Base-by-base conservation (phyloP, 1,140 invertebrate genomes). In the Papilio dardanus region DNA sequence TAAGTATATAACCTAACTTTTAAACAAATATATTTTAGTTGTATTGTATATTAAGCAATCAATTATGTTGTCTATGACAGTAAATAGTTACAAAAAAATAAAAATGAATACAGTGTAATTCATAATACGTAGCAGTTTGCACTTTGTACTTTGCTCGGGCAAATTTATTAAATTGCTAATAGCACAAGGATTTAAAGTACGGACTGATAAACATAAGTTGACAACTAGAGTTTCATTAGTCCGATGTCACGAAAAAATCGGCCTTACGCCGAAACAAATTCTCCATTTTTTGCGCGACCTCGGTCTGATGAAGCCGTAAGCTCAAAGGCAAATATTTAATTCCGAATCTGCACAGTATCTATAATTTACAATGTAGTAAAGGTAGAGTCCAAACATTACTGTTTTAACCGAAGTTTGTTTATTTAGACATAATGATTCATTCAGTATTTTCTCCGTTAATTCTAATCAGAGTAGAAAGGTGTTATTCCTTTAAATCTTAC, bases 401-500 rank as follows among this genome's bases (percentile, higher is more conserved):
- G n/a, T n/a, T n/a, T 37, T 8, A 7, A 1, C 12, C 6, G 35
- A 37, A 10, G 35, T 37, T 37, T 37, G 12, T 37, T 37, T 10
- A 46, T 46, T 46, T 46, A 5, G 58, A 62, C 8, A 62, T 16
- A 62, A 2, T 0, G 28, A 62, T 62, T 24, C 6, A 24, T 28
- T n/a, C n/a, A 10, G 3, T 62, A 28, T n/a, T 30, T 30, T 12
- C 10, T 21, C 14, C 16, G 16, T 30, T 28, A 12, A 37, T 37
- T 12, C 21, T 19, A 62, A 21, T 8, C 2, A 1, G 2, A 8
- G 7, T 58, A 7, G 10, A 31, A 31, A 65, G 16, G 33, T 33
- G 12, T 10, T 42, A n/a, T 6, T 74, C 46, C 33, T 58, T 16
- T 30, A n/a, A 68, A 12, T 76, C 76, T 81, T 79, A 87, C 89